Percentiles rank a stretch among this genome's conserved stretches.
Evolutionary conservation across 2,888 invertebrate species (phyloP).

Genomic region (Sinodicranocentrus sp.): DNA sequence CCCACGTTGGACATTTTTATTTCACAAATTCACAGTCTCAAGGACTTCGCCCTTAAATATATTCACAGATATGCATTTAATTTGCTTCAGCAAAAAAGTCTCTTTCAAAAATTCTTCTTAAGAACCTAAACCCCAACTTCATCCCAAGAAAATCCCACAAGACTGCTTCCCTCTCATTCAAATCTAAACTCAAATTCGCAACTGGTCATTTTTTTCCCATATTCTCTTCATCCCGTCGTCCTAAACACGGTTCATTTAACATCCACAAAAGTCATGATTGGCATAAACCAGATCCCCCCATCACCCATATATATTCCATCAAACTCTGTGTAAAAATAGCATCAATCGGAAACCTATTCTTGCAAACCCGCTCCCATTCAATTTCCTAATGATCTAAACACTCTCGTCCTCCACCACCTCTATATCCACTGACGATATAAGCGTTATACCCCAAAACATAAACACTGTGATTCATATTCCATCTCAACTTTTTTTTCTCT

Average conservation of each 20-base stretch:
- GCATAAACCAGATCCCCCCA: slow-evolving; percentile 55
- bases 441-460: too few relatives aligned
- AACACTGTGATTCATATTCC: background rate
- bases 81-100: too few relatives aligned
- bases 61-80: too few relatives aligned
- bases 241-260: background rate
- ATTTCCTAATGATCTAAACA: slow-evolving; percentile 49
- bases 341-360: background rate
- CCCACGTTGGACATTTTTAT: too few relatives aligned
- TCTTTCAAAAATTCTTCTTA: too few relatives aligned
- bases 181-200: background rate
- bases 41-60: too few relatives aligned
- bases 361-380: slow-evolving; percentile 26
- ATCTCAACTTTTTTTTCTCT: background rate
- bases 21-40: too few relatives aligned
- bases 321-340: slow-evolving; percentile 44
- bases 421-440: too few relatives aligned
- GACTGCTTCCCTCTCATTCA: background rate
- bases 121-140: too few relatives aligned
- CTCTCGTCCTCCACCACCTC: slow-evolving; percentile 1
- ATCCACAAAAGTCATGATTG: slow-evolving; percentile 23
- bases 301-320: slow-evolving; percentile 35
- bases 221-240: background rate
- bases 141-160: background rate
- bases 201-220: background rate